Base-by-base conservation (phyloP, 1,140 invertebrate species). In the Saxidomus purpurata region DNA sequence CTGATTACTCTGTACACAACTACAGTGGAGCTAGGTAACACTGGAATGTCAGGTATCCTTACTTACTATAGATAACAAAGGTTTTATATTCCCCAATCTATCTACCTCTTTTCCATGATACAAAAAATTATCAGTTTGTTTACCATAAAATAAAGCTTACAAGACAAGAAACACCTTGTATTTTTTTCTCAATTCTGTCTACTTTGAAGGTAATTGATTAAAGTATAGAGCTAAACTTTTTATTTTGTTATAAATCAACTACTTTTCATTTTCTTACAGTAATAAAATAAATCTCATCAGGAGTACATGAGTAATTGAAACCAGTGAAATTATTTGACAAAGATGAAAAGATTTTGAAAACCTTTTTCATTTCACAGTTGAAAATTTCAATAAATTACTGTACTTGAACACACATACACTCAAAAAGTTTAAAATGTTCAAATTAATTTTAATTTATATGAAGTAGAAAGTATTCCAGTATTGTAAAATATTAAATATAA, bases 71-170 rank as follows among this genome's bases (percentile, higher is more conserved):
- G 67, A 71, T 71, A 71, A 71, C 67, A 71, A 25, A 17, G 36
- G 67, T 71, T 22, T 36, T 38, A 38, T 71, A 38, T 40, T 71
- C 17, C 34, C 34, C 28, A 4, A 71, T 28, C 67, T 71, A 38
- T 71, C 34, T 40, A 71, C n/a, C 17, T 71, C 17, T 2, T 22
- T 71, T 38, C 34, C 15, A 19, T 71, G 34, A 19, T 71, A 71
- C 25, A 71, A 71, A 71, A 55, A 36, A 71, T 71, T 71, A 71
- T 71, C 67, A 71, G 34, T 67, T 71, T 71, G 34, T 40, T 71
- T 71, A 71, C 67, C 15, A 38, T 22, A 71, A 71, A 36, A 71
- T 67, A 40, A 28, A 67, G 67, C 31, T 38, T 19, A 19, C 36
- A 19, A 71, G 67, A 71, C 67, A 71, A 71, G 67, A 40, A 38